Evolutionary conservation across 2,888 invertebrate genomes (phyloP).

Genomic region (Iphiclides podalirius): DNA sequence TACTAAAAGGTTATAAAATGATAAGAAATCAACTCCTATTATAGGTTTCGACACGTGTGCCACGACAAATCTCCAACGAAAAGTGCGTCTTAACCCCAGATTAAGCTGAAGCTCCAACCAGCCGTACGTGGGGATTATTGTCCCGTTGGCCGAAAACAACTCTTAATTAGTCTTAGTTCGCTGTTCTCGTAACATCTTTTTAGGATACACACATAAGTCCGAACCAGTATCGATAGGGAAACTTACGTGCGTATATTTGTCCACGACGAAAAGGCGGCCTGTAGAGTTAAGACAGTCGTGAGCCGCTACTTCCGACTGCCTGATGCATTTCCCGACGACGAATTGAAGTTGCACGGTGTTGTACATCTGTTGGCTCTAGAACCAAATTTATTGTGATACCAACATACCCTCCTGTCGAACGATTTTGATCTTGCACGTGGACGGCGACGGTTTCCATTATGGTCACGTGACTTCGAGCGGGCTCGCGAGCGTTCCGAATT

Average conservation of each 20-base stretch:
- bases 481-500: neutral
- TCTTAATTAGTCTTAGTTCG: too few species aligned
- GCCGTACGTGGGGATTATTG: too few species aligned
- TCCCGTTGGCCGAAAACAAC: too few species aligned
- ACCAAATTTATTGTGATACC: constrained; percentile 27
- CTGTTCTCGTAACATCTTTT: too few species aligned
- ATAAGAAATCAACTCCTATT: constrained; percentile 44
- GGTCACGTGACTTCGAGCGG: neutral
- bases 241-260: constrained; percentile 28
- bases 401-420: constrained; percentile 18
- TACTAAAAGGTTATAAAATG: constrained; percentile 37
- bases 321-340: constrained; percentile 24
- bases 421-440: neutral
- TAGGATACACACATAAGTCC: constrained; percentile 20
- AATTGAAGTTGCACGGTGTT: constrained; percentile 28
- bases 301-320: constrained; percentile 37
- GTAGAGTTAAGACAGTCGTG: constrained; percentile 27
- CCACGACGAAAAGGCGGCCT: constrained; percentile 34
- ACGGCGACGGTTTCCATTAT: neutral
- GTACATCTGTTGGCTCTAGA: constrained; percentile 25
- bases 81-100: constrained; percentile 9
- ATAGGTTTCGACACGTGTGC: constrained; percentile 44
- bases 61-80: constrained; percentile 39
- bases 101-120: too few species aligned
- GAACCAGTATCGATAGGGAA: constrained; percentile 30